phyloP scores from a whole-genome alignment of 2,888 invertebrate genomes.

The Isotomurus palustris region DNA sequence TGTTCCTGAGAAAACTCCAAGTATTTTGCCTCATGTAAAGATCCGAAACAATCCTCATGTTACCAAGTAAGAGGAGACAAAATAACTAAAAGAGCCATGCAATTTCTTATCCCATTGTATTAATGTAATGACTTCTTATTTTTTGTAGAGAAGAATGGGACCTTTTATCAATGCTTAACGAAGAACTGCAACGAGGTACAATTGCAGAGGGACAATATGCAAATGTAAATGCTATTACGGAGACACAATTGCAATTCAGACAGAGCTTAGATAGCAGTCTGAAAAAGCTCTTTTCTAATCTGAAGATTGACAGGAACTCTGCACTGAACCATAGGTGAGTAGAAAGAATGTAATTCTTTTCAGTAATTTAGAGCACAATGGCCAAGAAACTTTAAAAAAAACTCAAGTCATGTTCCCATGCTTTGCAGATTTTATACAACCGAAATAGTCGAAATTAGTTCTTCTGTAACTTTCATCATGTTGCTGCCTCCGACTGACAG shows the following conservation, averaged over 20 bases:
- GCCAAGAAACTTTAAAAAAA: background rate
- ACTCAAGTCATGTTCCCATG: background rate
- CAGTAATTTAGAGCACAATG: background rate
- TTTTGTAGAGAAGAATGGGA: constrained; percentile 79
- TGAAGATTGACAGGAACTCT: constrained; percentile 41
- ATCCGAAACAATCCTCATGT: constrained; percentile 93
- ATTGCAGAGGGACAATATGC: background rate
- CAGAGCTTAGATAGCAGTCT: constrained; percentile 37
- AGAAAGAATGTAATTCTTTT: too few relatives aligned
- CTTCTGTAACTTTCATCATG: constrained; percentile 85
- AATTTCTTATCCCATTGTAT: background rate
- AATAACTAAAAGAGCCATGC: background rate
- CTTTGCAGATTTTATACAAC: constrained; percentile 73
- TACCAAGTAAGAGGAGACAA: constrained; percentile 75
- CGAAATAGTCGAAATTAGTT: constrained; percentile 87
- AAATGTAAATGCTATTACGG: constrained; percentile 14
- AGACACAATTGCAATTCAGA: constrained; percentile 42
- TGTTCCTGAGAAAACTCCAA: constrained; percentile 86
- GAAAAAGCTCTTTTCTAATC: constrained; percentile 39
- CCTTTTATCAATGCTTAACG: constrained; percentile 14
- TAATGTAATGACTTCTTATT: constrained; percentile 14
- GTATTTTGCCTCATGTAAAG: constrained; percentile 88
- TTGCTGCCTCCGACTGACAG: constrained; percentile 87
- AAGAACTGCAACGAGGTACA: background rate
- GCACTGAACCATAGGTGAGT: constrained; percentile 42